A percentile compares a stretch with the other conserved stretches of the same genome.
Evolutionary conservation across 2,888 invertebrate genomes (phyloP).

Genomic region (Druceiella hillmani): DNA sequence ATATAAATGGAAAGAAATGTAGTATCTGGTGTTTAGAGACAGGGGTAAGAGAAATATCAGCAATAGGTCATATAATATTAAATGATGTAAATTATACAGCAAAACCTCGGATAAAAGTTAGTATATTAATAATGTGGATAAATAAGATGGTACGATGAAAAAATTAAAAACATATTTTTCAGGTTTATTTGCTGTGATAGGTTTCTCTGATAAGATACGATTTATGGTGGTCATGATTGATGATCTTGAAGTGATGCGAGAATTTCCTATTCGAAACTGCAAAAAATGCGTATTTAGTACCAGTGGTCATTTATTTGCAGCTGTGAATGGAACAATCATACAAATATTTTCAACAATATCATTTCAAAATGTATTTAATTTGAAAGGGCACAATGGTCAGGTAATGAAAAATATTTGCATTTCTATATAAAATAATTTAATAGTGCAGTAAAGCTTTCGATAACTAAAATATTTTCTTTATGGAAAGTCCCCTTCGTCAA

Average conservation of each 20-base stretch:
- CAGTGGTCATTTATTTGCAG: constrained; percentile 86
- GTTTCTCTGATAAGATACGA: constrained; percentile 86
- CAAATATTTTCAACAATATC: constrained; percentile 79
- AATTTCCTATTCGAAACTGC: constrained; percentile 71
- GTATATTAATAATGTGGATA: too few species aligned
- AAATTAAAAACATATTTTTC: too few species aligned
- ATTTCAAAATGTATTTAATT: constrained; percentile 65
- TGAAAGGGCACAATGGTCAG: constrained; percentile 77
- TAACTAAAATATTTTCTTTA: too few species aligned
- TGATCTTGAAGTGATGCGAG: constrained; percentile 69
- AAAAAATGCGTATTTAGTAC: constrained; percentile 74
- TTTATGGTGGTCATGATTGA: constrained; percentile 85
- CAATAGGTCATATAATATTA: too few species aligned
- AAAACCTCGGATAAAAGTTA: too few species aligned
- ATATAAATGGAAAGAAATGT: too few species aligned
- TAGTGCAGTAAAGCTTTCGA: too few species aligned
- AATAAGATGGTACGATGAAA: background rate
- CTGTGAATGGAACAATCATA: constrained; percentile 81
- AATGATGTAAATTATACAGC: too few species aligned
- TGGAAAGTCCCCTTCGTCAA: too few species aligned
- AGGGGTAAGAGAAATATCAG: too few species aligned
- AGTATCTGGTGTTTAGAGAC: too few species aligned
- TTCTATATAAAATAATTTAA: too few species aligned
- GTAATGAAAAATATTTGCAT: constrained; percentile 32
- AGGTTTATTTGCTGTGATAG: constrained; percentile 81